Evolutionary conservation across 2,797 vertebrate genomes (phyloP), one percentile per base, ranked within the genome.

Genomic region (Ambastaia sidthimunki): DNA sequence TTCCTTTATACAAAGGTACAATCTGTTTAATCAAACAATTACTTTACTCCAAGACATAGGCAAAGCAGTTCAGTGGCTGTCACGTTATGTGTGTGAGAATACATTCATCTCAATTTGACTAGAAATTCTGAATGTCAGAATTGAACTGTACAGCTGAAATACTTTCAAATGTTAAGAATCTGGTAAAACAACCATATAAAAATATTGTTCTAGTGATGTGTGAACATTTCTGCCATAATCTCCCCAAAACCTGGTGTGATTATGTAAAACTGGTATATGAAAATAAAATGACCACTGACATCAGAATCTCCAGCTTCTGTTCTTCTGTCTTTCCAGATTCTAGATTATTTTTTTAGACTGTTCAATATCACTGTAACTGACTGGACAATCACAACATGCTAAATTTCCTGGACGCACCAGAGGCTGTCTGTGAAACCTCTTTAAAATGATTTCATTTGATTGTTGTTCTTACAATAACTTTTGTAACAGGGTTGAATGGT

Each of bases 261-360:
- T 80, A 55, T 68, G 31, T 79, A 37, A 37, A 37, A 5, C 34
- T 37, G 34, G 34, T 82, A 79, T 86, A 78, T 82, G 75, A 79
- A 85, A 87, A 89, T 88, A 88, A 84, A 76, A 82, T 76, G 13
- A 44, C 63, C 63, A 71, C 12, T 81, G 54, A 23, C 59, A 69
- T 82, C 9, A 28, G 34, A 1, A 1, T 16, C 44, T n/a, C 69
- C 19, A 11, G 1, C 67, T 2, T 52, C 11, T 41, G 37, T 52
- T 52, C 5, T 57, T 59, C 3, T 80, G 3, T 34, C 1, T 60
- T n/a, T 2, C 48, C 15, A 44, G 25, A 2, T 74, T 50, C 34
- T 4, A 13, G 25, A 47, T 25, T 57, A 47, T 12, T 19, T 21
- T n/a, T 31, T 9, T 13, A 52, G 37, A 10, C 7, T 41, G 37